phyloP scores from a whole-genome alignment of 2,113 vertebrate species.

The Microcebus griseorufus region DNA sequence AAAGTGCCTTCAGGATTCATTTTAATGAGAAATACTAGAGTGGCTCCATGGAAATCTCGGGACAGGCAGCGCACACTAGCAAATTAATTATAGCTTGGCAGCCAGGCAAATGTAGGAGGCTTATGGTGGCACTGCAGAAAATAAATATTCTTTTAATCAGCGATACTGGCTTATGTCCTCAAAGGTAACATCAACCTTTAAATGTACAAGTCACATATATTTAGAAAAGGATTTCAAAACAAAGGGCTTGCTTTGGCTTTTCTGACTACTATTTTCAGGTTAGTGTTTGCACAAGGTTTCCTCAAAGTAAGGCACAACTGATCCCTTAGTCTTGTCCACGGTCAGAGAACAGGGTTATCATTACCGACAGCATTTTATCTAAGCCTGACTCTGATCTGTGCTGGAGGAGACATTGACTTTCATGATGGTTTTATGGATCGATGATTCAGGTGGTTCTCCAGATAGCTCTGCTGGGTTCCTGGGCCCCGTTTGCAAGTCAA shows the following conservation, averaged over 20 bases:
- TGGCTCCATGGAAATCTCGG: conserved; percentile 66
- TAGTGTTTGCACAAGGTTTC: conserved; percentile 60
- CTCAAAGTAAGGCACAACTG: conserved; percentile 62
- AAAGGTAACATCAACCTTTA: conserved; percentile 78
- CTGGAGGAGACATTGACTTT: conserved; percentile 78
- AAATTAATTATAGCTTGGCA: conserved; percentile 84
- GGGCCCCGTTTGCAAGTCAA: conserved; percentile 83
- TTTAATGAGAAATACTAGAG: conserved; percentile 82
- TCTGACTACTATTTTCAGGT: conserved; percentile 2
- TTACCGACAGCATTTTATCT: conserved; percentile 52
- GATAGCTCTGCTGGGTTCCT: conserved; percentile 73
- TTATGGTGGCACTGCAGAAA: conserved; percentile 71
- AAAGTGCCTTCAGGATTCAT: conserved; percentile 86
- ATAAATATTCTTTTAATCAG: conserved; percentile 86
- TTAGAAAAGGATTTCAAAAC: conserved; percentile 68
- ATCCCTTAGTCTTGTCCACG: neutral
- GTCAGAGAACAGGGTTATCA: conserved; percentile 69
- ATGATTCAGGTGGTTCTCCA: conserved; percentile 59
- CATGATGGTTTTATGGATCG: conserved; percentile 83
- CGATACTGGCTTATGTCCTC: conserved; percentile 73
- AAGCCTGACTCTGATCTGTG: conserved; percentile 76
- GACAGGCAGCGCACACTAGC: conserved; percentile 74
- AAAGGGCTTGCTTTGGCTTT: neutral
- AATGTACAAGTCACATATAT: conserved; percentile 66
- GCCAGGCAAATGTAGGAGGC: conserved; percentile 74